Percentiles rank a stretch among this genome's conserved stretches.
These are phyloP conservation scores for Meandrusa payeni DNA, from an alignment of 2,888 invertebrate species.

Conservation along the genomic window DNA sequence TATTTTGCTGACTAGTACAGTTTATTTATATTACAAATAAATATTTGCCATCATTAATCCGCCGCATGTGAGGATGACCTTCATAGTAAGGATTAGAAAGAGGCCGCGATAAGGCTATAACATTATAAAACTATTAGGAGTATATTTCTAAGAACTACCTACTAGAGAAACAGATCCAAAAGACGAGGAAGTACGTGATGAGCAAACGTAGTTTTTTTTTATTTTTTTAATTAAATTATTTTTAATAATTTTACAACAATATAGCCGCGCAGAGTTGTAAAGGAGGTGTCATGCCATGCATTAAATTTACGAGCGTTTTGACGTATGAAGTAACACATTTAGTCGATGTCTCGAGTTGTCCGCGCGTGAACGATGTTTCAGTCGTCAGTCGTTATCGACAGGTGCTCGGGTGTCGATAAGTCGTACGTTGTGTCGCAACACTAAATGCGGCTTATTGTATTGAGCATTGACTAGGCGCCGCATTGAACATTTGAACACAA, in stretches of 20 bases:
- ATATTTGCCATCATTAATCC: conserved; percentile 34
- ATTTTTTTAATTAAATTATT: conserved; percentile 34
- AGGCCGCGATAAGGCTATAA: conserved; percentile 45
- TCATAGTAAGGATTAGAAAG: conserved; percentile 45
- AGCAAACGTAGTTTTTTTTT: conserved; percentile 60
- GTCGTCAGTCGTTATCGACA: conserved; percentile 26
- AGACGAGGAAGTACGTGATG: conserved; percentile 70
- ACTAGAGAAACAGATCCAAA: conserved; percentile 71
- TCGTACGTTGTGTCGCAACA: conserved; percentile 39
- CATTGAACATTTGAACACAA: conserved; percentile 37
- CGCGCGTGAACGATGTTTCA: conserved; percentile 58
- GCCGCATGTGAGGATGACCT: conserved; percentile 55
- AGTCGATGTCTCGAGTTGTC: conserved; percentile 74
- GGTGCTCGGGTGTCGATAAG: conserved; percentile 27
- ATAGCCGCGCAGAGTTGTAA: conserved; percentile 54
- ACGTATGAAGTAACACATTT: conserved; percentile 74
- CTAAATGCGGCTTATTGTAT: conserved; percentile 54
- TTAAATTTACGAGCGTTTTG: conserved; percentile 46
- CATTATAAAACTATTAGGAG: conserved; percentile 60
- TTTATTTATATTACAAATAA: conserved; percentile 1
- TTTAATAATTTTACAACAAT: conserved; percentile 61
- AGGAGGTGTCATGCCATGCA: conserved; percentile 52
- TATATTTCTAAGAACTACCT: conserved; percentile 56
- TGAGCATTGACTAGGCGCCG: conserved; percentile 62
- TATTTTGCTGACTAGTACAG: no score